Conservation (phyloP, 2,113 vertebrate species). For the Irena cyanogastra region DNA sequence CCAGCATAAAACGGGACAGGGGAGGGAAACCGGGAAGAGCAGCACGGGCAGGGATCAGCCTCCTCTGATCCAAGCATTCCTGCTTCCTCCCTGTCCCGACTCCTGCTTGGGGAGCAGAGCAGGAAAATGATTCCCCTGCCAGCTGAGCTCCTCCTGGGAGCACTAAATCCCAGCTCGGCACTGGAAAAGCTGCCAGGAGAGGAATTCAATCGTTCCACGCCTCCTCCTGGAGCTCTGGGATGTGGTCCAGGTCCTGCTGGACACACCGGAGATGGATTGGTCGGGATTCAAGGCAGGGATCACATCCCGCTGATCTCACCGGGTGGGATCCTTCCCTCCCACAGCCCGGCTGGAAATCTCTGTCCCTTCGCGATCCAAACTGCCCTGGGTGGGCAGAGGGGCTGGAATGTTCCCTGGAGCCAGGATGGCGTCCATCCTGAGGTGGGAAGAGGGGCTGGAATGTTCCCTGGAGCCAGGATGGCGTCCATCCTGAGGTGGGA, state of each 20-base stretch:
- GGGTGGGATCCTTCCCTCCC: neutral
- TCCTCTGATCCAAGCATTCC: neutral
- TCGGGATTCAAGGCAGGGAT: neutral
- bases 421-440: no score
- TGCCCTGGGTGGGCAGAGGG: neutral
- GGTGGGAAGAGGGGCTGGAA: accelerated
- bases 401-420: no score
- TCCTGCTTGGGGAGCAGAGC: neutral
- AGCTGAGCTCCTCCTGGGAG: neutral
- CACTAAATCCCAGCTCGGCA: accelerated
- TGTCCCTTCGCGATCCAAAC: neutral
- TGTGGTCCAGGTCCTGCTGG: neutral
- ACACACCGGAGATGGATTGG: neutral
- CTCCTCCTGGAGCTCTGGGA: neutral
- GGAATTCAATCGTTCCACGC: neutral
- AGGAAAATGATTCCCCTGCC: accelerated
- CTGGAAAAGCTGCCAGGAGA: neutral
- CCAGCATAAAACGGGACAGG: no score
- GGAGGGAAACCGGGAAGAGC: neutral
- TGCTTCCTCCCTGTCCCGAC: accelerated
- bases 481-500: neutral
- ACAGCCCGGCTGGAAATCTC: no score
- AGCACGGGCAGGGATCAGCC: neutral
- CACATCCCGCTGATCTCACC: accelerated
- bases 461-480: neutral